Evolutionary conservation across 2,888 invertebrate species (phyloP).

Genomic region (Nesidiocoris tenuis): DNA sequence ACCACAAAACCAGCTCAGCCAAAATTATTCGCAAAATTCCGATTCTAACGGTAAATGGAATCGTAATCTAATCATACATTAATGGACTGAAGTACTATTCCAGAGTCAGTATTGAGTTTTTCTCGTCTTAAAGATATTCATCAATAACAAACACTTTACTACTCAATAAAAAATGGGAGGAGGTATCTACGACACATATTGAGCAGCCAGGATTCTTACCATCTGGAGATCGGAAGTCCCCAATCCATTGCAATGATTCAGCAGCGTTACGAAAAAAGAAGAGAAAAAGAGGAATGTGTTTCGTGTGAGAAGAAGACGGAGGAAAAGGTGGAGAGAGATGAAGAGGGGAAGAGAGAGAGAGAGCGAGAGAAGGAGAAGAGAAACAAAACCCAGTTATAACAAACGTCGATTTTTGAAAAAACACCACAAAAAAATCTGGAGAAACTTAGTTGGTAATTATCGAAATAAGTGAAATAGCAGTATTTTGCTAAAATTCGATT

Average conservation of each 20-base stretch:
- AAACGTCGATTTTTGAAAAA: slow-evolving; percentile 3
- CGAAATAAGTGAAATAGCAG: too few species aligned
- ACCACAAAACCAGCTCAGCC: slow-evolving; percentile 16
- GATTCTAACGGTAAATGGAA: not conserved
- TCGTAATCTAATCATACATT: too few species aligned
- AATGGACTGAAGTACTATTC: not conserved
- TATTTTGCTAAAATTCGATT: too few species aligned
- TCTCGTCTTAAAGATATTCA: not conserved
- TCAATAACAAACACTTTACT: slow-evolving; percentile 37
- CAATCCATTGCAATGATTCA: slow-evolving; percentile 45
- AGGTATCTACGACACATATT: slow-evolving; percentile 22
- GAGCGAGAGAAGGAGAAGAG: slow-evolving; percentile 32
- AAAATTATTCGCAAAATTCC: slow-evolving; percentile 10
- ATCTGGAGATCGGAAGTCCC: slow-evolving; percentile 46
- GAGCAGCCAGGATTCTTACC: slow-evolving; percentile 47
- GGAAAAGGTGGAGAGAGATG: slow-evolving; percentile 34
- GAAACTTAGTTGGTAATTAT: too few species aligned
- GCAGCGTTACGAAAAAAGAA: slow-evolving; percentile 43
- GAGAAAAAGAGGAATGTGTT: slow-evolving; percentile 41
- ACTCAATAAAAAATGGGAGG: slow-evolving; percentile 20
- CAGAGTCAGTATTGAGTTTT: not conserved
- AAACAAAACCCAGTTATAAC: slow-evolving; percentile 28
- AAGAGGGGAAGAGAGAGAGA: slow-evolving; percentile 30
- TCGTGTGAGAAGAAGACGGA: slow-evolving; percentile 28
- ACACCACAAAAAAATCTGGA: not conserved